These are phyloP conservation scores for Mustelus asterias DNA, from an alignment of 2,113 vertebrate species.

Conservation along the genomic window DNA sequence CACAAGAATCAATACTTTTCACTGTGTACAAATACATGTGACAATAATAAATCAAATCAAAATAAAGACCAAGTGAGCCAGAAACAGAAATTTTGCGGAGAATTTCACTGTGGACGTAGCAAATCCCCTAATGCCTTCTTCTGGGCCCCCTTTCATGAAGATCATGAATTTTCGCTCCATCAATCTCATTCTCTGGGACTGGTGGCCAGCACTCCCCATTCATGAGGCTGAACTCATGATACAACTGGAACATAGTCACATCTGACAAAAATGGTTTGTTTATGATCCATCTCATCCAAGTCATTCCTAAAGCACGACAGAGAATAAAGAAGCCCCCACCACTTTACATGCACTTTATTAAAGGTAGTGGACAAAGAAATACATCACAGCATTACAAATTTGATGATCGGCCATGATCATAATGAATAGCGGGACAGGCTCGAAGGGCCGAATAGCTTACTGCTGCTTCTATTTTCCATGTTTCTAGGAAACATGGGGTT, in stretches of 20 bases:
- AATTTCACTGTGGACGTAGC: background rate
- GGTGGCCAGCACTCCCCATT: background rate
- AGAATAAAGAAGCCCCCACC: background rate
- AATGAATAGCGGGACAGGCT: too few species aligned
- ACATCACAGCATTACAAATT: background rate
- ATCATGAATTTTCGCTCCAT: background rate
- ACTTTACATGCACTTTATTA: background rate
- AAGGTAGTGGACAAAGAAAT: background rate
- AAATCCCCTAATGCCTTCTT: background rate
- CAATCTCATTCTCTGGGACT: background rate
- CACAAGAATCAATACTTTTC: too few species aligned
- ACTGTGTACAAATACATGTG: too few species aligned
- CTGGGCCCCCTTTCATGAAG: background rate
- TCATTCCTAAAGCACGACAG: background rate
- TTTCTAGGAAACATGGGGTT: background rate
- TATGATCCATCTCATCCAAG: background rate
- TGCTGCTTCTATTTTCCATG: too few species aligned
- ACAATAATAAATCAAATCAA: too few species aligned
- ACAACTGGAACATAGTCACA: background rate
- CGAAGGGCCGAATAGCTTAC: too few species aligned
- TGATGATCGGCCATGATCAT: too few species aligned
- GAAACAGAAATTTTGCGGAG: background rate
- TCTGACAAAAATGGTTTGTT: background rate
- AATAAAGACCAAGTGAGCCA: too few species aligned
- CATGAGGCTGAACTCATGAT: background rate